These are phyloP conservation scores for Peromyscus maniculatus DNA, from an alignment of 2,113 vertebrate species.

Conservation along the genomic window DNA sequence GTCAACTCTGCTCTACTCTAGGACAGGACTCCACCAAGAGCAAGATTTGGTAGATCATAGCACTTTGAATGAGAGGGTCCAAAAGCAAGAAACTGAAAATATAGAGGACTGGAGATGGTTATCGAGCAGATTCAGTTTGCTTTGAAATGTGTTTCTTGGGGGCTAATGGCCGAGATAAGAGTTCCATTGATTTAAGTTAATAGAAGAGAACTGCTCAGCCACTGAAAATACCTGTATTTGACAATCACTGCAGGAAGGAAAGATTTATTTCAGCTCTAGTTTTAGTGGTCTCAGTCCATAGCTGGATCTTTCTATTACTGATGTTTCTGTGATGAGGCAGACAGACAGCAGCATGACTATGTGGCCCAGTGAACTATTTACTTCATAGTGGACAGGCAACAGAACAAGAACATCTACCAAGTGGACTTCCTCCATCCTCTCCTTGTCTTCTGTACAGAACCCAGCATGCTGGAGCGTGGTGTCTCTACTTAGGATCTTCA, in stretches of 20 bases:
- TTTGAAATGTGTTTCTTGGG: not conserved
- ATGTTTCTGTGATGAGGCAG: not conserved
- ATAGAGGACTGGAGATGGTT: not conserved
- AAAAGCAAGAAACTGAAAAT: constrained; percentile 39
- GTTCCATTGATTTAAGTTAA: constrained; percentile 1
- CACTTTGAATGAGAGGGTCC: not conserved
- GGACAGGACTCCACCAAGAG: not conserved
- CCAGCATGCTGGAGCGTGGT: not conserved
- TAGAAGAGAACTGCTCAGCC: not conserved
- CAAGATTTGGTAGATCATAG: not conserved
- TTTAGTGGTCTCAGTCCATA: not conserved
- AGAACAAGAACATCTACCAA: not conserved
- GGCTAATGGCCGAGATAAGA: not conserved
- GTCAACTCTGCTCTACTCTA: not conserved
- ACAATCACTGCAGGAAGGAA: not conserved
- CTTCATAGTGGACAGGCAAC: not conserved
- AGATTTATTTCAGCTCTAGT: not conserved
- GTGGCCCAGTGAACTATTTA: not conserved
- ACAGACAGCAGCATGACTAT: not conserved
- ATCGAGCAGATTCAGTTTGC: not conserved
- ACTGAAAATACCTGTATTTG: not conserved
- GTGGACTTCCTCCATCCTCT: no score
- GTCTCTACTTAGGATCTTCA: not conserved
- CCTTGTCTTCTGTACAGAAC: not conserved
- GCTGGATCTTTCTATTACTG: not conserved